Base-by-base conservation (phyloP, 2,888 invertebrate species). In the Melanotus villosus region DNA sequence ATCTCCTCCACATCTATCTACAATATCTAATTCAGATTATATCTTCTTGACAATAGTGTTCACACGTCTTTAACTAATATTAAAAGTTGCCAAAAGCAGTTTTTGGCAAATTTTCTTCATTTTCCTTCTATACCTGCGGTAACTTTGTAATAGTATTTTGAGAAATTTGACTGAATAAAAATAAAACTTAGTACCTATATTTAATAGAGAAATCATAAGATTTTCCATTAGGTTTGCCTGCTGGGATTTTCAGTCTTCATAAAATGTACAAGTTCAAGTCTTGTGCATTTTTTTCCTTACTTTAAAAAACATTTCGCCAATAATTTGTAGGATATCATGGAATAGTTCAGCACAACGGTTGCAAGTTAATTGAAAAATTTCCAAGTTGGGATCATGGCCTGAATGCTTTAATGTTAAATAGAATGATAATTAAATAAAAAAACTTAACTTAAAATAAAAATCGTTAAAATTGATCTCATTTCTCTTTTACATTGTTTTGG, bases 61-160 rank as follows among this genome's bases (percentile, higher is more conserved):
- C n/a, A n/a, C 21, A 5, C 36, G 34, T 36, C 56, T 34, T 19
- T 56, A 38, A 36, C 36, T 56, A 9, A 56, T 21, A 56, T 19
- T 56, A 36, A 56, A 56, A 6, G 18, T 56, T 38, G 41, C 2
- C 16, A 38, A 58, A n/a, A 58, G 41, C 14, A 50, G 12, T 50
- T 50, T 50, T 6, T 50, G 50, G 19, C 26, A 50, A 26, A 50
- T 50, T 2, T 21, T 45, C 5, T 45, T 19, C 19, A 2, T 45
- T 18, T 2, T 32, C 9, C 32, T n/a, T 32, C 32, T n/a, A 32
- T 10, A 32, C 32, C 4, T 32, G n/a, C n/a, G n/a, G n/a, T n/a
- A n/a, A n/a, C n/a, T n/a, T n/a, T n/a, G n/a, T n/a, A n/a, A n/a
- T n/a, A n/a, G n/a, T n/a, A n/a, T n/a, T n/a, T n/a, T n/a, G n/a